Conservation (phyloP, 2,113 vertebrate species). For the Pampusana beccarii region DNA sequence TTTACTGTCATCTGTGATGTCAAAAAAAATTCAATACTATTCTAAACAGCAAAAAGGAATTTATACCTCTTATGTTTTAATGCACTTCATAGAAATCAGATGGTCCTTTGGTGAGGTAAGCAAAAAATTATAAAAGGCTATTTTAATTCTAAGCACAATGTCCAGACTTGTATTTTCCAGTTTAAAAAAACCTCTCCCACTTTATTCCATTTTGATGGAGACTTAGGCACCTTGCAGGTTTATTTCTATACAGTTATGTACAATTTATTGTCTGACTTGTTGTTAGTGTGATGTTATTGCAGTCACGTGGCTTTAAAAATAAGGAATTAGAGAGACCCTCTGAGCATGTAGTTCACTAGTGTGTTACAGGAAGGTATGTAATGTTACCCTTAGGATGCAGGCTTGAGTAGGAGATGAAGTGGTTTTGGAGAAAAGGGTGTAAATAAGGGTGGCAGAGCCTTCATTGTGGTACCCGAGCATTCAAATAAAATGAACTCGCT, state of each 20-base stretch:
- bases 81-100: constrained; percentile 40
- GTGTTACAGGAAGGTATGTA: neutral
- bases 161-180: neutral
- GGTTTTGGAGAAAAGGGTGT: neutral
- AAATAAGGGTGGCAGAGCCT: neutral
- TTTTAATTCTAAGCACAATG: neutral
- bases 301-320: constrained; percentile 12
- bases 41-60: constrained; percentile 62
- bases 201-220: neutral
- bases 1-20: constrained; percentile 79
- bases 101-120: constrained; percentile 5
- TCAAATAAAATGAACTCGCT: neutral
- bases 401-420: neutral
- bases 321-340: neutral
- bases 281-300: neutral
- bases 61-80: constrained; percentile 28
- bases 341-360: neutral
- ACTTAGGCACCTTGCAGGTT: neutral
- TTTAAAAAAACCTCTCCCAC: neutral
- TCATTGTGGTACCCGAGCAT: neutral
- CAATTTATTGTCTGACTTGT: neutral
- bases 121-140: neutral
- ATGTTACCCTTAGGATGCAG: neutral
- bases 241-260: neutral
- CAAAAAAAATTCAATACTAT: constrained; percentile 70